Percentiles rank a stretch among this genome's conserved stretches.
These are phyloP conservation scores for Ochropleura plecta DNA, from an alignment of 2,888 invertebrate species.

Conservation along the genomic window DNA sequence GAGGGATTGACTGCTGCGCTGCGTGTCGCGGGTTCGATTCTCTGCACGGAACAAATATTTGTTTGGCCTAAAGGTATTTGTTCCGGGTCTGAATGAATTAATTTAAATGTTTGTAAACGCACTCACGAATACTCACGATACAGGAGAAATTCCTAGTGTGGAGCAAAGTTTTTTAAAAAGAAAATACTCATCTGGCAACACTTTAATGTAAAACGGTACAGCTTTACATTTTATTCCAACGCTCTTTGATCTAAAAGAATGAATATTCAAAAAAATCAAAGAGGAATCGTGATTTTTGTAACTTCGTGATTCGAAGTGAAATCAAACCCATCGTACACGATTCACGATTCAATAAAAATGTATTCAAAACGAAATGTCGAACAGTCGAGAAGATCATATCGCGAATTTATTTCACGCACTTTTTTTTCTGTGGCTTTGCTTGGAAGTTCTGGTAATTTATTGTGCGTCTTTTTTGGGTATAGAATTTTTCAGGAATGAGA, in stretches of 20 bases:
- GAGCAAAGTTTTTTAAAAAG: too few species aligned
- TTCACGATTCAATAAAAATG: constrained; percentile 67
- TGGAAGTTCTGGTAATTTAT: constrained; percentile 27
- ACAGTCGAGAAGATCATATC: constrained; percentile 65
- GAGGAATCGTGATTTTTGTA: constrained; percentile 53
- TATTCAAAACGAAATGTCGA: constrained; percentile 64
- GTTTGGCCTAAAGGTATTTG: too few species aligned
- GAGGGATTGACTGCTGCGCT: too few species aligned
- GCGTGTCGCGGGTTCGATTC: too few species aligned
- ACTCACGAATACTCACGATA: too few species aligned
- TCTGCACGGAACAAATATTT: too few species aligned
- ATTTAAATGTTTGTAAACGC: too few species aligned
- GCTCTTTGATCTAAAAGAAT: constrained; percentile 31
- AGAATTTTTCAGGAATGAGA: neutral
- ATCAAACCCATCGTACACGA: constrained; percentile 69
- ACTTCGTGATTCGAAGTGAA: constrained; percentile 66
- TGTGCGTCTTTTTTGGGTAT: neutral
- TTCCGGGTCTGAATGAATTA: too few species aligned
- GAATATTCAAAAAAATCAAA: constrained; percentile 59
- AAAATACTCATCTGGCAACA: constrained; percentile 5
- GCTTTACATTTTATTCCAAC: neutral
- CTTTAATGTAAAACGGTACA: neutral
- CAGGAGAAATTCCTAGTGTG: too few species aligned
- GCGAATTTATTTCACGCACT: constrained; percentile 54
- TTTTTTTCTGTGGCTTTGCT: constrained; percentile 30